Evolutionary conservation across 1,140 invertebrate genomes (phyloP), one percentile per base, ranked within the genome.

Genomic region (Drosophila nigrodunni): DNA sequence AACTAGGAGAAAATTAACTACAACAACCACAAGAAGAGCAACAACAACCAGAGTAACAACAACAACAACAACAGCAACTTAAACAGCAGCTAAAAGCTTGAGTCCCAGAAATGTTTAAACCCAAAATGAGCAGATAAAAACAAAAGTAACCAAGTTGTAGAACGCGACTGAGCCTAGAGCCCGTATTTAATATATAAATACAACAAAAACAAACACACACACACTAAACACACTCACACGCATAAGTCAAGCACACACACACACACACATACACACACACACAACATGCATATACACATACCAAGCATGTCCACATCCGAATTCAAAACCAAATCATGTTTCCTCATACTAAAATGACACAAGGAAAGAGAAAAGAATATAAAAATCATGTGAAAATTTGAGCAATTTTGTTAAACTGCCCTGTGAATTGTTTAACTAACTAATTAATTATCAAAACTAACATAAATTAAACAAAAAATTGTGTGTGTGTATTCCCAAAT

Each of bases 91-190:
- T 59, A 64, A 46, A 61, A 43, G 35, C 78, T 55, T 62, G 37
- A 75, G 59, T 64, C 15, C 35, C 10, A 37, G 13, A 62, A 13
- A 50, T 50, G 25, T 18, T 5, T 25, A 62, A 64, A 65, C 6
- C 6, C 58, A 60, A 35, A 39, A 25, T 39, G 15, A 62, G 30
- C 44, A 54, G 25, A 30, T 30, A 46, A 35, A 34, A 11, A 44
- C 15, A 54, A 52, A 66, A 69, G 25, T 30, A 54, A 66, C 41
- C 44, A 72, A 65, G 81, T 85, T 83, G 77, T 85, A 71, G 76
- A 74, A 73, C 61, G 82, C 74, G 81, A 86, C 81, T 85, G 81
- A 86, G 82, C 78, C 81, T 74, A 80, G 68, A 82, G 75, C 77
- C 73, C 57, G 58, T 67, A 80, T 67, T 80, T 72, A 67, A 68